Base-by-base conservation (phyloP, 2,797 vertebrate species). In the Coluber constrictor region DNA sequence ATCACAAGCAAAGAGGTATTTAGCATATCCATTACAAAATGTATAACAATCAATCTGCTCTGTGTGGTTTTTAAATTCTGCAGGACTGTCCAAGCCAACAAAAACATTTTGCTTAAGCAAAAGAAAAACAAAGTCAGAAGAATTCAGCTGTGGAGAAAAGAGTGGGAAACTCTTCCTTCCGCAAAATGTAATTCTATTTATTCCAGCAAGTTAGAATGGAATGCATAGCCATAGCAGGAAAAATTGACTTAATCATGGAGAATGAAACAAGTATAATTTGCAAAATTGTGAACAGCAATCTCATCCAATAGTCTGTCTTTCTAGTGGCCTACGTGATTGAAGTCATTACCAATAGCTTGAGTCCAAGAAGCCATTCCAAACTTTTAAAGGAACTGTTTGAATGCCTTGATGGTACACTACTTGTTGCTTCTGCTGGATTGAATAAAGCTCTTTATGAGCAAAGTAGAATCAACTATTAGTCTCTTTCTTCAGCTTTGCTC, bases 111-210 rank as follows among this genome's bases (percentile, higher is more conserved):
- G 43, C 43, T 43, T 43, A 79, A 90, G 92, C 87, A 93, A 91
- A 92, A 93, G 96, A 96, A 96, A 47, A 91, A 95, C 94, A 87
- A n/a, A n/a, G 88, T 96, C 96, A 96, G 96, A 95, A 96, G 90
- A 97, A 93, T 94, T 96, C 51, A 66, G 93, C 87, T 90, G 60
- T 32, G 93, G 95, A 43, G 43, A 43, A 43, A 43, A 43, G 43
- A 43, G 43, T 43, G 43, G 43, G 92, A 93, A 94, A 96, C 94
- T 37, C 92, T 89, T 91, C 93, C 95, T 23, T 92, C 96, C 96
- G 91, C 94, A 97, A 95, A 96, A 96, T 94, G 90, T 1, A 92
- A 88, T 79, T 94, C 92, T 74, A 93, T 96, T 96, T 93, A 47
- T 90, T 95, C 63, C 29, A 87, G 70, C 92, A 96, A 89, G 20